phyloP scores from a whole-genome alignment of 2,888 invertebrate species.

The Cheilosia vernalis region DNA sequence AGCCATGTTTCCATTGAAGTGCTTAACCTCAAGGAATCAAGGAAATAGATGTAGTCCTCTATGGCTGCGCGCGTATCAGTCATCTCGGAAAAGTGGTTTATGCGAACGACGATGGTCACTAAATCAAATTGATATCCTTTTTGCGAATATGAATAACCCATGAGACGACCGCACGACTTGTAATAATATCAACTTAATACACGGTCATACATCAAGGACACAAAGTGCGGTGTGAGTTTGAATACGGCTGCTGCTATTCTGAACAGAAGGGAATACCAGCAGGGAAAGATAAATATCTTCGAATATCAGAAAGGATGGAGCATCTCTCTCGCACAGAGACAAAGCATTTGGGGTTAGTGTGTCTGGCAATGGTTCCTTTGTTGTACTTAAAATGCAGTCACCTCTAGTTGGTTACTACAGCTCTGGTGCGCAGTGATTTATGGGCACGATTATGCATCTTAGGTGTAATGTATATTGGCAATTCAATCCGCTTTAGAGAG shows the following conservation, averaged over 20 bases:
- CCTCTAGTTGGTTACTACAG: conserved; percentile 38
- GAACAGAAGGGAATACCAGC: conserved; percentile 35
- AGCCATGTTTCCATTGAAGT: conserved; percentile 34
- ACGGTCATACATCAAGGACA: conserved; percentile 74
- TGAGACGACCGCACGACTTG: conserved; percentile 74
- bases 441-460: conserved; percentile 38
- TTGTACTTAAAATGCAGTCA: conserved; percentile 49
- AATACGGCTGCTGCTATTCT: conserved; percentile 25
- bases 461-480: conserved; percentile 16
- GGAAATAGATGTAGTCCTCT: not conserved
- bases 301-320: conserved; percentile 54
- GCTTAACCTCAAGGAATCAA: conserved; percentile 62
- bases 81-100: conserved; percentile 50
- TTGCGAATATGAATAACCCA: conserved; percentile 77
- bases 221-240: not conserved
- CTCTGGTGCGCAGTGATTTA: conserved; percentile 46
- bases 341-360: conserved; percentile 54
- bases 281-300: conserved; percentile 62
- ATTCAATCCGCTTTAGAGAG: not conserved
- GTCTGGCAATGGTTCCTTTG: conserved; percentile 35
- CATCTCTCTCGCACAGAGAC: conserved; percentile 13
- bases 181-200: conserved; percentile 74
- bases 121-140: conserved; percentile 77
- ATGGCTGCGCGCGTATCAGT: conserved; percentile 29
- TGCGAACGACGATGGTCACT: conserved; percentile 65